phyloP scores from a whole-genome alignment of 1,140 invertebrate genomes.

The Heliconius himera region DNA sequence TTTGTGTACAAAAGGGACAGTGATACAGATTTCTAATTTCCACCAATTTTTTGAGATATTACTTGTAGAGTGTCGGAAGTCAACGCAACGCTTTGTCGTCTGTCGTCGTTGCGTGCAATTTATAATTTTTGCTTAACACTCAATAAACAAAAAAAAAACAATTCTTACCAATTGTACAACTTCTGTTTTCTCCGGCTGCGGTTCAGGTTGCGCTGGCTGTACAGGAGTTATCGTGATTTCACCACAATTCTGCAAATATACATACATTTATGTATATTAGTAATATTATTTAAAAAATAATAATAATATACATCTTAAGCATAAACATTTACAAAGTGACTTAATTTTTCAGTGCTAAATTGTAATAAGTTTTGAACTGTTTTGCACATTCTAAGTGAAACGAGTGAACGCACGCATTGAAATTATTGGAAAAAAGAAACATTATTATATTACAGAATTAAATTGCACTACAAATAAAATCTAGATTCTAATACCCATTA shows the following conservation, averaged over 20 bases:
- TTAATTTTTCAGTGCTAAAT: background rate
- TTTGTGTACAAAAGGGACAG: no score
- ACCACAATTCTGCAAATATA: constrained; percentile 70
- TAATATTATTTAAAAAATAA: background rate
- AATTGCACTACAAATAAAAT: background rate
- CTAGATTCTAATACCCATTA: background rate
- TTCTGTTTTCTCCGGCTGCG: constrained; percentile 64
- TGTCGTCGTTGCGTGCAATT: no score
- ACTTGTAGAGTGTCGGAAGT: no score
- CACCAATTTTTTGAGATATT: no score
- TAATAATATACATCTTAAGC: background rate
- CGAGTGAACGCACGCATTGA: background rate
- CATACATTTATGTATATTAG: constrained; percentile 3
- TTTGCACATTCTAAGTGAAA: background rate
- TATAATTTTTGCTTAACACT: no score
- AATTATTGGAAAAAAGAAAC: background rate
- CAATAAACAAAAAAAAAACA: background rate
- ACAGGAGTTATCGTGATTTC: constrained; percentile 84
- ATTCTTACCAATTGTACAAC: constrained; percentile 74
- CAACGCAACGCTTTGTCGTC: no score
- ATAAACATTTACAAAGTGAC: background rate
- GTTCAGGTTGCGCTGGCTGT: constrained; percentile 65
- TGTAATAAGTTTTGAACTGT: background rate
- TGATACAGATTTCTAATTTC: no score
- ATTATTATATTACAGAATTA: background rate